Conservation (phyloP, 2,113 vertebrate genomes). For the Eulemur macaco region DNA sequence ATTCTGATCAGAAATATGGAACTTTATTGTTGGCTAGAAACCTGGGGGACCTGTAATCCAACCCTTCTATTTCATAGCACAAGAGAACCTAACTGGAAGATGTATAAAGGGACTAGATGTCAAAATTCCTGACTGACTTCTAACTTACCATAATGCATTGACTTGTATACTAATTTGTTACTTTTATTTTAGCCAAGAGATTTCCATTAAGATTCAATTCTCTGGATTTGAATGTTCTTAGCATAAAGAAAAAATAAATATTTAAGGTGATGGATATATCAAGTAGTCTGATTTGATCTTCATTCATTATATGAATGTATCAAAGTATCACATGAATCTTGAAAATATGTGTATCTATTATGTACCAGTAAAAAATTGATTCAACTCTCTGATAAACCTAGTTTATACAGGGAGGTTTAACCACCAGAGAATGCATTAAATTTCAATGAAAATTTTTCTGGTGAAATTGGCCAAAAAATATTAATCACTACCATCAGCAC, state of each 20-base stretch:
- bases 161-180: not conserved
- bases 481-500: not conserved
- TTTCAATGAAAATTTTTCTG: not conserved
- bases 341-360: not conserved
- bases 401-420: not conserved
- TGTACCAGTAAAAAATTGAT: not conserved
- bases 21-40: not conserved
- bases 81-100: not conserved
- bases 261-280: not conserved
- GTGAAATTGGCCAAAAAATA: not conserved
- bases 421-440: not conserved
- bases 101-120: not conserved
- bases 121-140: not conserved
- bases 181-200: conserved; percentile 6
- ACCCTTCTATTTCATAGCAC: not conserved
- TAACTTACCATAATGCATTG: not conserved
- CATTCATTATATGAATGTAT: not conserved
- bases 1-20: not conserved
- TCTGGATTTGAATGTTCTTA: not conserved
- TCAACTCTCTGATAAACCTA: not conserved
- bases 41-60: not conserved
- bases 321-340: not conserved
- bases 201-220: not conserved
- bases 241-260: not conserved
- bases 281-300: not conserved